Conservation (phyloP, 2,888 invertebrate genomes). For the Synergus umbraculus region DNA sequence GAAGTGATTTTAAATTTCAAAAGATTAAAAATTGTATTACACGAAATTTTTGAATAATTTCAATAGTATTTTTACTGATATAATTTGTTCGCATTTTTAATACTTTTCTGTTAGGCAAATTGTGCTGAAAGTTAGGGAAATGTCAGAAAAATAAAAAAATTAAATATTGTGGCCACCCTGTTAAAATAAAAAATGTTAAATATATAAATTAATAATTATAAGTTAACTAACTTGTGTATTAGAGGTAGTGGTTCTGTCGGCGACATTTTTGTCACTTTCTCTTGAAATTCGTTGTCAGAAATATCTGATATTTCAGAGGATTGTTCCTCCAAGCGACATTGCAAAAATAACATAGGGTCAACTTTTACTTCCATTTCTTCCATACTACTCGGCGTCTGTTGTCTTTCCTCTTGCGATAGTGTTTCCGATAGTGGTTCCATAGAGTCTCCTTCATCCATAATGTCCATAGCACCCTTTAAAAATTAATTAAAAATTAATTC, state of each 20-base stretch:
- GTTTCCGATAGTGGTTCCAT: constrained; percentile 55
- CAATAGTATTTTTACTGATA: no score
- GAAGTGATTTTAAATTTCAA: no score
- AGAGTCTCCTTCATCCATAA: constrained; percentile 64
- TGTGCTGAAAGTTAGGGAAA: no score
- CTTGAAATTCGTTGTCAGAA: constrained; percentile 72
- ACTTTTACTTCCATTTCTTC: constrained; percentile 84
- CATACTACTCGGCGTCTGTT: constrained; percentile 64
- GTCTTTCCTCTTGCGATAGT: constrained; percentile 61
- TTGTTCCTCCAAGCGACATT: constrained; percentile 79
- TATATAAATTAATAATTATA: no score
- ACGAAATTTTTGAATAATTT: no score
- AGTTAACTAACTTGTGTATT: constrained; percentile 62
- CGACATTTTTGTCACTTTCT: constrained; percentile 60
- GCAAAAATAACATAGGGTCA: constrained; percentile 85
- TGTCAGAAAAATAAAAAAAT: no score
- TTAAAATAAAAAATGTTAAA: no score
- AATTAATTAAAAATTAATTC: background rate
- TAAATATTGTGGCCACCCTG: no score
- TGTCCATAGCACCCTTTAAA: constrained; percentile 68
- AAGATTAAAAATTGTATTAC: no score
- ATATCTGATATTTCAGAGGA: constrained; percentile 69
- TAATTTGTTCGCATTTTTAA: no score
- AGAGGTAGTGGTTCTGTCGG: constrained; percentile 58
- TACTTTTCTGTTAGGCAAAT: no score